Evolutionary conservation across 2,888 invertebrate genomes (phyloP).

Genomic region (Ennomos fuscantarius): DNA sequence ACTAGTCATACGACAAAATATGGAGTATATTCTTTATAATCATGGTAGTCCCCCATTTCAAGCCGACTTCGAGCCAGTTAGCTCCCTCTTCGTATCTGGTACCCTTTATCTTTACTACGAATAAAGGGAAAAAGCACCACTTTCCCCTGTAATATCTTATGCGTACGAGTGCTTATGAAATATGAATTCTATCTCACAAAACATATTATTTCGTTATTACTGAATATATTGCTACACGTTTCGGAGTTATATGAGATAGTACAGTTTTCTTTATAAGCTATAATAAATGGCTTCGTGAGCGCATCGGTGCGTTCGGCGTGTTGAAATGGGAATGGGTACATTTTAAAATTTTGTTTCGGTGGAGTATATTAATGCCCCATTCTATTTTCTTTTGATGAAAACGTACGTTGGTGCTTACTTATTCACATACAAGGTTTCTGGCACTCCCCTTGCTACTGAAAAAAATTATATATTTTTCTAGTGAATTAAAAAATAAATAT

Average conservation of each 20-base stretch:
- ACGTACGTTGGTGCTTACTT: too few relatives aligned
- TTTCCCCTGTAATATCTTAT: slow-evolving; percentile 74
- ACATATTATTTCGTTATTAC: slow-evolving; percentile 83
- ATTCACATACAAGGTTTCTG: too few relatives aligned
- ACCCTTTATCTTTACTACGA: slow-evolving; percentile 77
- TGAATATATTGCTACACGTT: slow-evolving; percentile 76
- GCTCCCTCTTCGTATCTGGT: slow-evolving; percentile 59
- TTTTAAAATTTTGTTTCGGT: slow-evolving; percentile 12
- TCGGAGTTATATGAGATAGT: slow-evolving; percentile 61
- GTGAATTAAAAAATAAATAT: too few relatives aligned
- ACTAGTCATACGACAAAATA: too few relatives aligned
- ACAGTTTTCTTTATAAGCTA: slow-evolving; percentile 57
- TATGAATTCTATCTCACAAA: slow-evolving; percentile 81
- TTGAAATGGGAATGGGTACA: slow-evolving; percentile 21
- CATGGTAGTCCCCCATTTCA: slow-evolving; percentile 17
- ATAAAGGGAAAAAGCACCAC: slow-evolving; percentile 74
- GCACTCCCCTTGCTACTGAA: too few relatives aligned
- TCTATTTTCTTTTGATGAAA: too few relatives aligned
- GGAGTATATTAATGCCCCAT: not conserved
- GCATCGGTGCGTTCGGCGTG: slow-evolving; percentile 44
- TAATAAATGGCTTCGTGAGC: slow-evolving; percentile 56
- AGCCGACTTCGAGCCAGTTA: slow-evolving; percentile 49
- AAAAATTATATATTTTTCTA: too few relatives aligned
- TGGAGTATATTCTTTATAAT: not conserved
- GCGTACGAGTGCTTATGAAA: slow-evolving; percentile 81